Percentiles rank a stretch among this genome's conserved stretches.
Conservation (phyloP, 2,797 vertebrate species). For the Okamejei kenojei region DNA sequence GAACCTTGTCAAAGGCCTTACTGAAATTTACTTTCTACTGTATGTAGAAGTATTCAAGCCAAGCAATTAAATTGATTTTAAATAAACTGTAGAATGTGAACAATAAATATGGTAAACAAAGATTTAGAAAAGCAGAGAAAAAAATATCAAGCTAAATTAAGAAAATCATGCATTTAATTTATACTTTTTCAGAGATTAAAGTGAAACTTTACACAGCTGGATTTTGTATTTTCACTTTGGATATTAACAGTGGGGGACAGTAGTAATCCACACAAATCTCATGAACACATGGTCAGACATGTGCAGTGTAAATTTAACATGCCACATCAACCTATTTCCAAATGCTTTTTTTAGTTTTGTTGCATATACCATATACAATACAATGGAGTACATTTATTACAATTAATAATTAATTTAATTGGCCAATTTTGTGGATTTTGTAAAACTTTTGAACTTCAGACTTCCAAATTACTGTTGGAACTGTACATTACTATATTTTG, state of each 20-base stretch:
- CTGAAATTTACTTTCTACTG: neutral
- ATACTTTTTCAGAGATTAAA: slow-evolving; percentile 10
- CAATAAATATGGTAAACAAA: neutral
- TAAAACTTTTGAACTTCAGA: neutral
- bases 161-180: neutral
- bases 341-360: too few species aligned
- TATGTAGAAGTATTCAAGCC: neutral
- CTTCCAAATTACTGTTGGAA: neutral
- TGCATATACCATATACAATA: too few species aligned
- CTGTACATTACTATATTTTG: neutral
- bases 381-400: neutral
- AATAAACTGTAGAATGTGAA: neutral
- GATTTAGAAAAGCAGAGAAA: neutral
- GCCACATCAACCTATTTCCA: too few species aligned
- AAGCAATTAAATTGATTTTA: neutral
- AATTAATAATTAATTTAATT: neutral
- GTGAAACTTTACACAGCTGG: neutral
- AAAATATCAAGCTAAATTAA: neutral
- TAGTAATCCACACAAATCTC: too few species aligned
- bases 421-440: neutral
- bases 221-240: neutral
- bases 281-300: too few species aligned
- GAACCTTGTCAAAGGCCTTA: too few species aligned
- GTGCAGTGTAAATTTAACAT: too few species aligned
- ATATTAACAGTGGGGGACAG: too few species aligned